These are phyloP conservation scores for Datnioides undecimradiatus DNA, from an alignment of 2,113 vertebrate species.

Conservation along the genomic window DNA sequence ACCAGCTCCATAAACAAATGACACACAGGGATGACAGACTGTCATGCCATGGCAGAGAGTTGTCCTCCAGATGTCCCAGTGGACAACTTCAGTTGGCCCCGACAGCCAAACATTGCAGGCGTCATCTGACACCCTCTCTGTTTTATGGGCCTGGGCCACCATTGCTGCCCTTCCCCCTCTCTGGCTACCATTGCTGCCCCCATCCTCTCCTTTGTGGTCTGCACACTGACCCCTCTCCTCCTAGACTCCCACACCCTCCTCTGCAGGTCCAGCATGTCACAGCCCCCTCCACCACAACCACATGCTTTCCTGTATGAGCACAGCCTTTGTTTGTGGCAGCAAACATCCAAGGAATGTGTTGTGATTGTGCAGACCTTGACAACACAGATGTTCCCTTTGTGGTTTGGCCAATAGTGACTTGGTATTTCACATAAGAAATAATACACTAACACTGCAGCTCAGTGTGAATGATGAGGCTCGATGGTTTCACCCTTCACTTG, in stretches of 20 bases:
- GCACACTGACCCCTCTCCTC: constrained; percentile 47
- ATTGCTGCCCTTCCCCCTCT: background rate
- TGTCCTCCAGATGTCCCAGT: constrained; percentile 40
- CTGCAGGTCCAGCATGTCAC: constrained; percentile 31
- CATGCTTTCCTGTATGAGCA: constrained; percentile 52
- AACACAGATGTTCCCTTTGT: constrained; percentile 73
- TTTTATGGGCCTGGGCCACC: constrained; percentile 53
- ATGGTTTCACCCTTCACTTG: constrained; percentile 7
- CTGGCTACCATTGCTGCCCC: background rate
- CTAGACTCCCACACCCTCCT: constrained; percentile 53
- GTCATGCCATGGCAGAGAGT: background rate
- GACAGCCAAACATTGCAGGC: constrained; percentile 39
- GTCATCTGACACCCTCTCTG: constrained; percentile 39
- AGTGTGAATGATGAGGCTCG: constrained; percentile 1
- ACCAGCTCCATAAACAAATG: constrained; percentile 3
- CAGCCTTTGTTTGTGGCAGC: constrained; percentile 73
- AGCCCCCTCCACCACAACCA: constrained; percentile 12
- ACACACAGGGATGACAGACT: background rate
- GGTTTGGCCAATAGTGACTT: constrained; percentile 36
- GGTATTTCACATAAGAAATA: constrained; percentile 30
- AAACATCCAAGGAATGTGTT: constrained; percentile 82
- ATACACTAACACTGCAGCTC: constrained; percentile 6
- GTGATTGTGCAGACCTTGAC: constrained; percentile 65
- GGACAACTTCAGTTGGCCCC: constrained; percentile 18
- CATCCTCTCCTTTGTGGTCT: constrained; percentile 11